A percentile compares a stretch with the other conserved stretches of the same genome.
Conservation (phyloP, 2,113 vertebrate species). For the Herpailurus yagouaroundi region DNA sequence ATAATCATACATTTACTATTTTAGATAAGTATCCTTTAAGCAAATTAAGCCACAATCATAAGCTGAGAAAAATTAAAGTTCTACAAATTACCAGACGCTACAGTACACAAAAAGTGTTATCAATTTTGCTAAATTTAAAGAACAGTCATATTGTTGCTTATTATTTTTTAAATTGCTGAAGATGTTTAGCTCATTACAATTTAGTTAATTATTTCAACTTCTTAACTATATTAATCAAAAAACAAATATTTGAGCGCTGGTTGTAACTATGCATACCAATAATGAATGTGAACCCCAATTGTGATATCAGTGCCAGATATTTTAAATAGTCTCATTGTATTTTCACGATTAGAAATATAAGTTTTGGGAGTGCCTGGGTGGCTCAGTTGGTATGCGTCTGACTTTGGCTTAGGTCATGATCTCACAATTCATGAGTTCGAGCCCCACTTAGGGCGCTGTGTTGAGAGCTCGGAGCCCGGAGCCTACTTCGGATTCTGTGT, state of each 20-base stretch:
- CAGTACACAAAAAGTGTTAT: neutral
- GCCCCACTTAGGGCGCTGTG: too few species aligned
- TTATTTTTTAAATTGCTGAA: neutral
- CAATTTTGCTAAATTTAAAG: neutral
- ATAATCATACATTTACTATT: neutral
- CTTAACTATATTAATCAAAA: neutral
- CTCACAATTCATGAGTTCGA: too few species aligned
- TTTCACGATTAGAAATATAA: neutral
- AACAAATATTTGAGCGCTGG: neutral
- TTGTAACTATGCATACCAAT: neutral
- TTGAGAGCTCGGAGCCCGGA: too few species aligned
- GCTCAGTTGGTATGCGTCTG: too few species aligned
- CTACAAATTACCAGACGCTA: neutral
- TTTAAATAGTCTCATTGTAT: neutral
- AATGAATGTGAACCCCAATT: neutral
- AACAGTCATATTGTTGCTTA: neutral
- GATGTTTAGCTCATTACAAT: neutral
- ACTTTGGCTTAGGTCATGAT: too few species aligned
- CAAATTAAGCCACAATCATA: neutral
- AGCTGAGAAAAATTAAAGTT: neutral
- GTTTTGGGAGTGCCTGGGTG: neutral
- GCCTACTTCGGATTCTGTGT: too few species aligned
- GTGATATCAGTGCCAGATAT: neutral
- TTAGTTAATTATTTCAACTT: neutral
- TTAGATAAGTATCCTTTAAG: neutral